phyloP scores from a whole-genome alignment of 2,113 vertebrate species.

The Muscicapa adusta region DNA sequence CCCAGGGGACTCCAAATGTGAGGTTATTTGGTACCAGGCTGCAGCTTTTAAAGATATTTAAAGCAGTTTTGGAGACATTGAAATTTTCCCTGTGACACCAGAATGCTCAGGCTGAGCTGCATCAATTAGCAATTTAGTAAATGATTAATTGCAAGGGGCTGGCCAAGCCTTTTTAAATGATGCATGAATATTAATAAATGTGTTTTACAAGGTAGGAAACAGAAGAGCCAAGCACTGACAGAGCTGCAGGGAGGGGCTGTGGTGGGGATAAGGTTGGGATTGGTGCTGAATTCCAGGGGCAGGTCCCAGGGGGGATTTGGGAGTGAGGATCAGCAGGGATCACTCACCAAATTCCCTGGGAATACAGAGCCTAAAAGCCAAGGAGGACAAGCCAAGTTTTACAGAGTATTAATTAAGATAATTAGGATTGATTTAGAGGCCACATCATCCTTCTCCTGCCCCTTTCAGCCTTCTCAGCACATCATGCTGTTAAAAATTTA shows the following conservation, averaged over 20 bases:
- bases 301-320: neutral
- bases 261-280: accelerated
- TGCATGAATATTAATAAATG: neutral
- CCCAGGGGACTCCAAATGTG: neutral
- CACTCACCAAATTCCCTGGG: neutral
- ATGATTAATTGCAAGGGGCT: neutral
- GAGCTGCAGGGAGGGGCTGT: neutral
- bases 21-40: neutral
- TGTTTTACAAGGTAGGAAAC: neutral
- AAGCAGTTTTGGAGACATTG: neutral
- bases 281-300: neutral
- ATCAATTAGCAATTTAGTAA: neutral
- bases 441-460: neutral
- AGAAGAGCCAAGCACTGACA: neutral
- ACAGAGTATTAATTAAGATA: neutral
- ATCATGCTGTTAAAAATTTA: accelerated
- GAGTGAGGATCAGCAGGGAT: neutral
- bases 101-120: neutral
- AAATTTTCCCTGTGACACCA: neutral
- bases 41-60: neutral
- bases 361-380: neutral
- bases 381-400: neutral
- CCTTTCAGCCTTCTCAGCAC: neutral
- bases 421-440: neutral
- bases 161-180: neutral